A percentile compares a stretch with the other conserved stretches of the same genome.
phyloP scores from a whole-genome alignment of 1,140 invertebrate species.

The Hyles vespertilio region DNA sequence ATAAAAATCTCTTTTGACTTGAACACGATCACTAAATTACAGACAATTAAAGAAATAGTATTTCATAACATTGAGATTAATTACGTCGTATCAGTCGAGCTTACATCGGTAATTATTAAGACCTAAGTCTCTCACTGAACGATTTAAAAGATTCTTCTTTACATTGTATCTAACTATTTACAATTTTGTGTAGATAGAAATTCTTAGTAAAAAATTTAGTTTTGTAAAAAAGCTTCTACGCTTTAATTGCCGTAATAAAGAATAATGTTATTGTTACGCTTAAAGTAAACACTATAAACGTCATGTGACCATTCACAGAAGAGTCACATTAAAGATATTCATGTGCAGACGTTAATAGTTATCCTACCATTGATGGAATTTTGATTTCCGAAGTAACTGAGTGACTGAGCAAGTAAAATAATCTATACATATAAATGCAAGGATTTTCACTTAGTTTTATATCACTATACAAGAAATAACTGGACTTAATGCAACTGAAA shows the following conservation, averaged over 20 bases:
- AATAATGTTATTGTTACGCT: slow-evolving; percentile 6
- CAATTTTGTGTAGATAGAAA: slow-evolving; percentile 7
- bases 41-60: slow-evolving; percentile 62
- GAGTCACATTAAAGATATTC: too few relatives aligned
- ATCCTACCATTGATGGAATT: too few relatives aligned
- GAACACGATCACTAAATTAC: slow-evolving; percentile 75
- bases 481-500: too few relatives aligned
- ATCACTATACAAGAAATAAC: too few relatives aligned
- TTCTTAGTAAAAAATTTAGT: neutral
- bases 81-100: slow-evolving; percentile 61
- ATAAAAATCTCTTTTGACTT: slow-evolving; percentile 75
- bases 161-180: slow-evolving; percentile 46
- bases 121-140: slow-evolving; percentile 52
- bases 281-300: too few relatives aligned
- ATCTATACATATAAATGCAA: too few relatives aligned
- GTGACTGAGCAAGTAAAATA: too few relatives aligned
- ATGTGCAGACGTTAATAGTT: too few relatives aligned
- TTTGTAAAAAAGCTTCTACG: slow-evolving; percentile 1
- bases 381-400: too few relatives aligned
- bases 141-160: slow-evolving; percentile 36
- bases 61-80: slow-evolving; percentile 67
- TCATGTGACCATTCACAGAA: too few relatives aligned
- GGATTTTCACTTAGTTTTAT: too few relatives aligned
- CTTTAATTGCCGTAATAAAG: slow-evolving; percentile 8
- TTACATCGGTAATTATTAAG: slow-evolving; percentile 50